Evolutionary conservation across 2,888 invertebrate species (phyloP).

Genomic region (Patella depressa): DNA sequence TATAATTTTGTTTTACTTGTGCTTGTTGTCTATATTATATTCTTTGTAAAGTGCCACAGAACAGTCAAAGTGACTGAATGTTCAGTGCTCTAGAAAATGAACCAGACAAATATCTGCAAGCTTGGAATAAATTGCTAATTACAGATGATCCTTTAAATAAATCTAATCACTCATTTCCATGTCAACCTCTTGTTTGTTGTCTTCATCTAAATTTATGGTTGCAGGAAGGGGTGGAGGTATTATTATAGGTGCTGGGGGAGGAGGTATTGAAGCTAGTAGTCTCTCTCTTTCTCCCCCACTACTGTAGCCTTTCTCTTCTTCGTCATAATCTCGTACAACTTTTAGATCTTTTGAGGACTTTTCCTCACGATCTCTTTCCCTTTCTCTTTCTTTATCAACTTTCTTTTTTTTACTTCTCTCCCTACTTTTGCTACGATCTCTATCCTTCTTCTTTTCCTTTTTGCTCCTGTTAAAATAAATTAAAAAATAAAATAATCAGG

Average conservation of each 20-base stretch:
- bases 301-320: slow-evolving; percentile 54
- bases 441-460: slow-evolving; percentile 43
- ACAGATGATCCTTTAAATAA: neutral
- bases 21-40: too few species aligned
- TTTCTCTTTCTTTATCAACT: slow-evolving; percentile 42
- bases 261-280: slow-evolving; percentile 25
- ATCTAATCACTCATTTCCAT: slow-evolving; percentile 64
- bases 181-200: slow-evolving; percentile 55
- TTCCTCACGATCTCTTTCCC: slow-evolving; percentile 36
- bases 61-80: too few species aligned
- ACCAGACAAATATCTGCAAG: too few species aligned
- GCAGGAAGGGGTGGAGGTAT: slow-evolving; percentile 21
- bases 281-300: slow-evolving; percentile 33
- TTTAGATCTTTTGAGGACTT: slow-evolving; percentile 34
- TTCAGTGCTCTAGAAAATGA: too few species aligned
- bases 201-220: slow-evolving; percentile 36
- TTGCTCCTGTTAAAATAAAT: slow-evolving; percentile 35
- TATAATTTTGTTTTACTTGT: too few species aligned
- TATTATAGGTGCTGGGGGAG: slow-evolving; percentile 29
- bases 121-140: too few species aligned
- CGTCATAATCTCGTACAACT: slow-evolving; percentile 57
- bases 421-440: slow-evolving; percentile 30
- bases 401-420: slow-evolving; percentile 37
- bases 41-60: too few species aligned
- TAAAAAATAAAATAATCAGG: neutral